Conservation (phyloP, 2,888 invertebrate species). For the Drosophila borborema region DNA sequence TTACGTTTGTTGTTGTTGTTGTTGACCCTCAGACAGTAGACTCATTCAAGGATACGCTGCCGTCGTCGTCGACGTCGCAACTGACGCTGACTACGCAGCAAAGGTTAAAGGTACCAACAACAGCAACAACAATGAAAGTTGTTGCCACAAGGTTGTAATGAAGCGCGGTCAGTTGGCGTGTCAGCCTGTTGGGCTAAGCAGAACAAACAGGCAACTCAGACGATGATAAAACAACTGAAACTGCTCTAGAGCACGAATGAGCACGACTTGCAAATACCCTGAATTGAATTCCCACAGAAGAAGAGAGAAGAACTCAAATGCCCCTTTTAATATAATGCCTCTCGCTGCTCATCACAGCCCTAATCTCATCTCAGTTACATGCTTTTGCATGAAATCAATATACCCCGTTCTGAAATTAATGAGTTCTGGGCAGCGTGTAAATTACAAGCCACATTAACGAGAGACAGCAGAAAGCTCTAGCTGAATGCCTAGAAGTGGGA, state of each 20-base stretch:
- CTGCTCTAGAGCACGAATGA: conserved; percentile 24
- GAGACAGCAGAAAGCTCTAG: conserved; percentile 1
- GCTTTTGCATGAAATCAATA: neutral
- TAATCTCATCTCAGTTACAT: neutral
- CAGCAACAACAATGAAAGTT: conserved; percentile 33
- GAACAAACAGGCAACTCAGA: conserved; percentile 20
- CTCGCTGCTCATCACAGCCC: neutral
- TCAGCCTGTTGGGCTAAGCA: conserved; percentile 30
- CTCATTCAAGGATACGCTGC: conserved; percentile 71
- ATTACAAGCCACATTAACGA: conserved; percentile 36
- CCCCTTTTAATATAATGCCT: too few species aligned
- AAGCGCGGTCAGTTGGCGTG: conserved; percentile 49
- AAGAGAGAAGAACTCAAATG: too few species aligned
- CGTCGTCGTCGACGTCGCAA: conserved; percentile 31
- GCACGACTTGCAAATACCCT: conserved; percentile 1
- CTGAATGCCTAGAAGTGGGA: neutral
- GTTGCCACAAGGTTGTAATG: conserved; percentile 66
- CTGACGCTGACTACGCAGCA: conserved; percentile 47
- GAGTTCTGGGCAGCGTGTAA: conserved; percentile 12
- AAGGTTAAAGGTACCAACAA: conserved; percentile 77
- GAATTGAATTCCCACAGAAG: too few species aligned
- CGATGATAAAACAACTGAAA: conserved; percentile 27
- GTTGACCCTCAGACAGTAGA: conserved; percentile 81
- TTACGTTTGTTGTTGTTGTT: conserved; percentile 58
- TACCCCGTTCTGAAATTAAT: neutral